phyloP scores from a whole-genome alignment of 2,888 invertebrate species.

The Drosophila pseudotalamancana region DNA sequence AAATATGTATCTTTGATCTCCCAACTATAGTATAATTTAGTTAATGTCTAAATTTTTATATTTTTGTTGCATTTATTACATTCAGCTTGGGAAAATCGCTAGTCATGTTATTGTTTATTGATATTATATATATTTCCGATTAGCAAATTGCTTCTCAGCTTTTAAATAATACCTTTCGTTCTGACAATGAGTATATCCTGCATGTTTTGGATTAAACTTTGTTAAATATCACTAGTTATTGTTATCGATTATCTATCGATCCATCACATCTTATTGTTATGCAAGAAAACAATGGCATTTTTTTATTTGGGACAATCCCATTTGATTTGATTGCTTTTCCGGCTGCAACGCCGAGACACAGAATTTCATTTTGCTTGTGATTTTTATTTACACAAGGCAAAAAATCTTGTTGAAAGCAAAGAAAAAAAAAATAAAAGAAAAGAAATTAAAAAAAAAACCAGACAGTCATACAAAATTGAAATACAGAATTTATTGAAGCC shows the following conservation, averaged over 20 bases:
- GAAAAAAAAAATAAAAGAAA: slow-evolving; percentile 17
- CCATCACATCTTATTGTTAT: background rate
- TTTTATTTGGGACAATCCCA: background rate
- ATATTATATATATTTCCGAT: too few relatives aligned
- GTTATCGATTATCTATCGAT: background rate
- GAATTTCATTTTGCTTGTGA: slow-evolving; percentile 17
- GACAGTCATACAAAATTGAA: slow-evolving; percentile 4
- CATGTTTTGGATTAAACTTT: too few relatives aligned
- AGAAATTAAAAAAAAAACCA: slow-evolving; percentile 7
- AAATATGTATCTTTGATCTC: too few relatives aligned
- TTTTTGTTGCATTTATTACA: too few relatives aligned
- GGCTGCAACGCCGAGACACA: background rate
- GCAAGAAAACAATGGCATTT: background rate
- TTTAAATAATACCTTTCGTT: too few relatives aligned
- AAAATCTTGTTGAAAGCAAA: slow-evolving; percentile 35
- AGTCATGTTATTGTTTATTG: too few relatives aligned
- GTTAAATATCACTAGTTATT: background rate
- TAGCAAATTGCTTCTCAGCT: too few relatives aligned
- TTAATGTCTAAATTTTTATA: too few relatives aligned
- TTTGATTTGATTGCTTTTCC: background rate
- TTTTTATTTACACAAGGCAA: slow-evolving; percentile 31
- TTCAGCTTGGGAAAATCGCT: too few relatives aligned
- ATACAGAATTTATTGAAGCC: slow-evolving; percentile 5
- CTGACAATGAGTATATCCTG: too few relatives aligned
- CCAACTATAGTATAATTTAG: too few relatives aligned